phyloP scores from a whole-genome alignment of 2,113 vertebrate species.

The Macrotus californicus region DNA sequence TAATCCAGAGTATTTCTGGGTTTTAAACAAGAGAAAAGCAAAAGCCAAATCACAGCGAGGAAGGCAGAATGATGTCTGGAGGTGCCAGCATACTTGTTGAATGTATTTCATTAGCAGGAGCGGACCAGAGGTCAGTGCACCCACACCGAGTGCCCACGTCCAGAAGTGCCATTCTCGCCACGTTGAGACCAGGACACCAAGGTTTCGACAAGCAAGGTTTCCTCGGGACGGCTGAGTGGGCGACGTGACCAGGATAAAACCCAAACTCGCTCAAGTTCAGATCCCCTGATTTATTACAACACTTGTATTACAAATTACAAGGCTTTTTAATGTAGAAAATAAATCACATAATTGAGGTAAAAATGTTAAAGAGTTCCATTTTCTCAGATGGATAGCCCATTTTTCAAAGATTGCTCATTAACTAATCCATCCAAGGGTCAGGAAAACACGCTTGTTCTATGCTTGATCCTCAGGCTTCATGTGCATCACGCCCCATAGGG shows the following conservation, averaged over 20 bases:
- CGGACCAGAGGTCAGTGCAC: too few relatives aligned
- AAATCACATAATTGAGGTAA: not conserved
- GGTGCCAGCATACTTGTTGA: not conserved
- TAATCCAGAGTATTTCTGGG: not conserved
- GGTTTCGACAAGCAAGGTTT: not conserved
- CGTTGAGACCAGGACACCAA: not conserved
- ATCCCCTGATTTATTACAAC: not conserved
- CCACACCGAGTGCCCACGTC: too few relatives aligned
- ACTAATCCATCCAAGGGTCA: not conserved
- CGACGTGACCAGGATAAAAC: not conserved
- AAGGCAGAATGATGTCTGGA: accelerated
- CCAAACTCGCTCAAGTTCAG: not conserved
- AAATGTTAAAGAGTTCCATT: not conserved
- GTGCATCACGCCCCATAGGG: too few relatives aligned
- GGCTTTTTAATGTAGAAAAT: not conserved
- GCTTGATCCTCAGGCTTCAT: not conserved
- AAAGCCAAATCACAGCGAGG: not conserved
- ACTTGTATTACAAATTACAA: not conserved
- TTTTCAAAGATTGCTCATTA: not conserved
- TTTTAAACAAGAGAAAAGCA: not conserved
- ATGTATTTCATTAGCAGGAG: too few relatives aligned
- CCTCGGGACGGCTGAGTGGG: not conserved
- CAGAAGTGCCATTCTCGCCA: not conserved
- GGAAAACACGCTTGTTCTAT: not conserved
- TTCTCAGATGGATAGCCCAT: not conserved